Conservation (phyloP, 1,140 invertebrate species). For the Ditylenchus dipsaci region DNA sequence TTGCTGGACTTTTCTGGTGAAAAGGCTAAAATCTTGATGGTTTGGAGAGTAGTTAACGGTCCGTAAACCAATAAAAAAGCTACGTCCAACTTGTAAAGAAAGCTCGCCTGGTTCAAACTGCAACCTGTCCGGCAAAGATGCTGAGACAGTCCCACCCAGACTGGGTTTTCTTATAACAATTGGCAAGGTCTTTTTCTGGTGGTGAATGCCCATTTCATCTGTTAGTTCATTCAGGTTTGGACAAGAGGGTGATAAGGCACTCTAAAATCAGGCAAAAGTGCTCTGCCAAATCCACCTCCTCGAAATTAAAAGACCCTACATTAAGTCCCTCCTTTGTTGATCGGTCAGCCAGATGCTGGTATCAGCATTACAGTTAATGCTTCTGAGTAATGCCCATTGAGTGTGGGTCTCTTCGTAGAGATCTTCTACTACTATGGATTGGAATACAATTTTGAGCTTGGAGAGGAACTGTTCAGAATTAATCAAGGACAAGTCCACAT, state of each 20-base stretch:
- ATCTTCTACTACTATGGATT: constrained; percentile 23
- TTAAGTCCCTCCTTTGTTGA: no score
- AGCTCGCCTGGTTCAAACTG: not conserved
- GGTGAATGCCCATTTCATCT: not conserved
- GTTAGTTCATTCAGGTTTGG: constrained; percentile 14
- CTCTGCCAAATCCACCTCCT: no score
- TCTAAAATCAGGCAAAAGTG: not conserved
- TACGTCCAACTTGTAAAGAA: no score
- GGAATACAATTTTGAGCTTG: constrained; percentile 26
- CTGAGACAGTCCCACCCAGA: not conserved
- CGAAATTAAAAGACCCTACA: no score
- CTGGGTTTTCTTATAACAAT: not conserved
- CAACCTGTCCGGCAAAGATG: not conserved
- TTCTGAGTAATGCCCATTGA: constrained; percentile 23
- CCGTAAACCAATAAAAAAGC: no score
- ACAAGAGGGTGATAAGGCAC: constrained; percentile 21
- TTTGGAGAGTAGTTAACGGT: no score
- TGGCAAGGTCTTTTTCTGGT: not conserved
- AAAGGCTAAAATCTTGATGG: not conserved
- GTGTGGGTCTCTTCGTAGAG: constrained; percentile 24
- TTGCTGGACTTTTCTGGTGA: not conserved
- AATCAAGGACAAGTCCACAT: constrained; percentile 22
- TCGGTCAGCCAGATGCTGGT: not conserved
- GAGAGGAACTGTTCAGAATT: constrained; percentile 33
- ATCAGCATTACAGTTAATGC: not conserved